Evolutionary conservation across 2,888 invertebrate genomes (phyloP), one percentile per base, ranked within the genome.

Genomic region (Calameuta idolon): DNA sequence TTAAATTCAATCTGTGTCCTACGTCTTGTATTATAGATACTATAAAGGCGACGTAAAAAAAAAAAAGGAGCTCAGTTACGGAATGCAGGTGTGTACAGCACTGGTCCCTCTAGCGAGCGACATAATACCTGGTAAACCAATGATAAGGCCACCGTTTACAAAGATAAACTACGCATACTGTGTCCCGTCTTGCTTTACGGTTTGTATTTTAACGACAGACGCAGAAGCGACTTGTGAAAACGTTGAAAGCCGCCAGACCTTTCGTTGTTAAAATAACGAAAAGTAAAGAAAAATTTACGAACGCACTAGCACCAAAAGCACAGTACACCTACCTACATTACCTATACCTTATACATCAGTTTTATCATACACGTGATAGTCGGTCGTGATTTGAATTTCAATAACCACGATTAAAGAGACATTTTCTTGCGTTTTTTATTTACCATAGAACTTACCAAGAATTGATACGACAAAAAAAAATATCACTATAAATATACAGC

Each of bases 101-200:
- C 33, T 15, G 15, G 12, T 71, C 71, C 30, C 12, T 33, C 71
- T 30, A 31, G 30, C 12, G 31, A 30, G 35, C 68, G 76, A 82
- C 82, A 82, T 82, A 85, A 87, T 86, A 86, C 84, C 85, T 83
- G 81, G 80, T 80, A 30, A 15, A 73, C 82, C 82, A 78, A 76
- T 87, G 87, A 88, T 88, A 88, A 87, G 83, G 76, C 79, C 77
- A 81, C 76, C 81, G 82, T 84, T 86, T 82, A 83, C 78, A 78
- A 76, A 86, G 88, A 87, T 87, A 87, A 55, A 85, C 83, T 81
- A 79, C 81, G 84, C 81, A 79, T 76, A 75, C 74, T 34, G 12
- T 30, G 69, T 30, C 12, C 69, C 69, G 69, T 15, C 31, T 55
- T 55, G 40, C 40, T 55, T 55, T 55, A 55, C 40, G 9, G 5